phyloP scores from a whole-genome alignment of 2,888 invertebrate genomes.

The Drosophila robusta region DNA sequence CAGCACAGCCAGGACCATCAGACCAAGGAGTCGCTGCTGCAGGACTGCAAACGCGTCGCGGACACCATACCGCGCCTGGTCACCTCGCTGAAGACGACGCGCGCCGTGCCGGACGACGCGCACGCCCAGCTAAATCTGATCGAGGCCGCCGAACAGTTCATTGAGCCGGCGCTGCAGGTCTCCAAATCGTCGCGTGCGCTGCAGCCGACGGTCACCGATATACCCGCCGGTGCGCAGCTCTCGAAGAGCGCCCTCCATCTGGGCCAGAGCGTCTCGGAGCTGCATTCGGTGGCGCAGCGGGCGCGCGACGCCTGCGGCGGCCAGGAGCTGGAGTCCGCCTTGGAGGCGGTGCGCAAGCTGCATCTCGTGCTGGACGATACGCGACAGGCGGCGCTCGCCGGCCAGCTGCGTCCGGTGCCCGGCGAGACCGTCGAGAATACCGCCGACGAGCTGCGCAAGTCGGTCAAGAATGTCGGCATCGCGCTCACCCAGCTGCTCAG shows the following conservation, averaged over 20 bases:
- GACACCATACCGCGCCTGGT: slow-evolving; percentile 93
- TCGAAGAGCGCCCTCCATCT: slow-evolving; percentile 84
- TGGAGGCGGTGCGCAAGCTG: slow-evolving; percentile 92
- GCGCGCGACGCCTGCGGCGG: slow-evolving; percentile 93
- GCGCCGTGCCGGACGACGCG: slow-evolving; percentile 89
- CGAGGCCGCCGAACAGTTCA: slow-evolving; percentile 92
- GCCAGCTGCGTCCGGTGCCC: slow-evolving; percentile 92
- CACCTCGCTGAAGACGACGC: slow-evolving; percentile 90
- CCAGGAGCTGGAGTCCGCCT: slow-evolving; percentile 93
- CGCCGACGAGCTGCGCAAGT: slow-evolving; percentile 85
- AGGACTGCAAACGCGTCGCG: slow-evolving; percentile 90
- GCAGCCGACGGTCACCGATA: slow-evolving; percentile 93
- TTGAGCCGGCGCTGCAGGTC: slow-evolving; percentile 90
- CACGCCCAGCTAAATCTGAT: slow-evolving; percentile 92
- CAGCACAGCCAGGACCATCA: slow-evolving; percentile 87
- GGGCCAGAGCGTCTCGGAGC: slow-evolving; percentile 84
- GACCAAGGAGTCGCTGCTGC: slow-evolving; percentile 89
- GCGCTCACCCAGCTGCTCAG: slow-evolving; percentile 94
- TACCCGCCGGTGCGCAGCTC: slow-evolving; percentile 90
- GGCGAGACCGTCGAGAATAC: slow-evolving; percentile 90
- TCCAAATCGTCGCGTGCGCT: slow-evolving; percentile 92
- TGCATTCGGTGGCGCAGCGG: slow-evolving; percentile 88
- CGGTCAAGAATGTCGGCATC: slow-evolving; percentile 91
- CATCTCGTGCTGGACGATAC: slow-evolving; percentile 93
- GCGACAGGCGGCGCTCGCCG: slow-evolving; percentile 90